A percentile compares a stretch with the other conserved stretches of the same genome.
Conservation (phyloP, 2,797 vertebrate species). For the Pantherophis alleghaniensis region DNA sequence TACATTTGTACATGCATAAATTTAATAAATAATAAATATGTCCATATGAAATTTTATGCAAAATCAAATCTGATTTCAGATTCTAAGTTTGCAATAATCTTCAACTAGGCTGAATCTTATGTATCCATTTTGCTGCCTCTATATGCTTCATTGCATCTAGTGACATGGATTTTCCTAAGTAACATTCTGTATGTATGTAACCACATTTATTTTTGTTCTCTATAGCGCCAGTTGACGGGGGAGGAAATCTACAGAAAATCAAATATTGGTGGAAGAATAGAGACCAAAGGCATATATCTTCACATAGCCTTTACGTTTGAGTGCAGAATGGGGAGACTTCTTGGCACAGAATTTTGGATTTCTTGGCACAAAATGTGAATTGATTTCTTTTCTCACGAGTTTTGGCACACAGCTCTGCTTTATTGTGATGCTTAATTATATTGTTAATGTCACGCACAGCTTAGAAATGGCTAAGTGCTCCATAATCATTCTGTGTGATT, state of each 20-base stretch:
- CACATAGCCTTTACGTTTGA: background rate
- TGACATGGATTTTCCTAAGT: background rate
- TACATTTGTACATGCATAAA: background rate
- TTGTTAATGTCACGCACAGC: constrained; percentile 30
- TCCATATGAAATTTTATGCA: background rate
- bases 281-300: background rate
- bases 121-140: background rate
- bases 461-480: constrained; percentile 21
- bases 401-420: constrained; percentile 20
- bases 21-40: background rate
- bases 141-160: background rate
- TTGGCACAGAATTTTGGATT: constrained; percentile 5
- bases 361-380: background rate
- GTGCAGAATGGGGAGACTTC: background rate
- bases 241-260: background rate
- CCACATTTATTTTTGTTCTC: background rate
- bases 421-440: constrained; percentile 41
- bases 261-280: background rate
- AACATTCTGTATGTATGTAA: background rate
- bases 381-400: background rate
- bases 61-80: background rate
- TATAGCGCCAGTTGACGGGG: background rate
- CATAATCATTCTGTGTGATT: constrained; percentile 31
- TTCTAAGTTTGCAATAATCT: background rate
- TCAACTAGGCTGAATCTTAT: background rate